phyloP scores from a whole-genome alignment of 2,113 vertebrate genomes.

The Echinops telfairi region DNA sequence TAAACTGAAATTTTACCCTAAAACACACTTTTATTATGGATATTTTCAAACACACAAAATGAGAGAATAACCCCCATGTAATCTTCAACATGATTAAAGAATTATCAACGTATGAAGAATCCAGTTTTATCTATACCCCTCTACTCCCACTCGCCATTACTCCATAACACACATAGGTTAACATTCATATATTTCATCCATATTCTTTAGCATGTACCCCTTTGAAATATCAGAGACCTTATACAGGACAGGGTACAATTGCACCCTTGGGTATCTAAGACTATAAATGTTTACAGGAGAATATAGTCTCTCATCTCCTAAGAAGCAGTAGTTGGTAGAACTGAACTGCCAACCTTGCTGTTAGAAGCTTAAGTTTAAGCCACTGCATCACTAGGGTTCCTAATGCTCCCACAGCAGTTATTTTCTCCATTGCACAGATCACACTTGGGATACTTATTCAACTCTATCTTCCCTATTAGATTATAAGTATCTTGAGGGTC shows the following conservation, averaged over 20 bases:
- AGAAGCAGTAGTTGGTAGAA: too few species aligned
- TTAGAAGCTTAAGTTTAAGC: not conserved
- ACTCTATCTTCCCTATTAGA: not conserved
- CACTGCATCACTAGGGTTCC: not conserved
- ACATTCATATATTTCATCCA: not conserved
- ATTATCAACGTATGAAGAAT: not conserved
- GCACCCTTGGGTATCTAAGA: too few species aligned
- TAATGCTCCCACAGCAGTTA: not conserved
- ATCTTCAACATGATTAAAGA: not conserved
- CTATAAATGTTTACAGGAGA: too few species aligned
- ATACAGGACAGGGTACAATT: too few species aligned
- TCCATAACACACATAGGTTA: constrained; percentile 6
- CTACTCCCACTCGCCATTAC: not conserved
- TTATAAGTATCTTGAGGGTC: not conserved
- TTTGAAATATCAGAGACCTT: not conserved
- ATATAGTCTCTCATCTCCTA: too few species aligned
- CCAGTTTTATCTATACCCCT: not conserved
- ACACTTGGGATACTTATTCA: not conserved
- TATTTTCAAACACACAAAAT: constrained; percentile 9
- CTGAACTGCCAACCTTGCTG: too few species aligned
- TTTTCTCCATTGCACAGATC: not conserved
- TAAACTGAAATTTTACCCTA: not conserved
- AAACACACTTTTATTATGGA: not conserved
- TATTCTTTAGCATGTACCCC: not conserved
- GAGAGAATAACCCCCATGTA: not conserved